Conservation (phyloP, 2,888 invertebrate species). For the Aethes cnicana region DNA sequence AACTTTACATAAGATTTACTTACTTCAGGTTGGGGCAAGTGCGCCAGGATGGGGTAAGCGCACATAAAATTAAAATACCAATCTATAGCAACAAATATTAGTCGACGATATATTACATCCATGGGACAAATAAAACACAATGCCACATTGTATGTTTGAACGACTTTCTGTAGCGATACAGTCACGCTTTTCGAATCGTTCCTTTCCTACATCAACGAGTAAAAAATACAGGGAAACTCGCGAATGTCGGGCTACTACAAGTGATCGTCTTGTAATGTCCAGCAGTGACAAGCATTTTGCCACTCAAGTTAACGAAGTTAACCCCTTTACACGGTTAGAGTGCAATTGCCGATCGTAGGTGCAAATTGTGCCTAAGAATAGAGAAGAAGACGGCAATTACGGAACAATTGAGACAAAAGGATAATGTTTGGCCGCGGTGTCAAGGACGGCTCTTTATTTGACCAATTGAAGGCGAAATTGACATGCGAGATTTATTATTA, state of each 20-base stretch:
- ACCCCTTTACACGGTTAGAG: slow-evolving; percentile 56
- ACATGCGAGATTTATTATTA: slow-evolving; percentile 64
- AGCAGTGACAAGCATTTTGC: neutral
- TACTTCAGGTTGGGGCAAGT: too few relatives aligned
- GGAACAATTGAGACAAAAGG: slow-evolving; percentile 79
- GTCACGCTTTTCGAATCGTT: too few relatives aligned
- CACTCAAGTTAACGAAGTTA: slow-evolving; percentile 39
- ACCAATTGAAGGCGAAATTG: slow-evolving; percentile 73
- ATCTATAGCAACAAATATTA: too few relatives aligned
- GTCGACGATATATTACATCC: too few relatives aligned
- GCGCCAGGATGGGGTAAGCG: too few relatives aligned
- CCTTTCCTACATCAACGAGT: too few relatives aligned
- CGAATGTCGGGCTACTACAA: too few relatives aligned
- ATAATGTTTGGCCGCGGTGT: slow-evolving; percentile 78
- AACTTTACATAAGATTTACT: neutral
- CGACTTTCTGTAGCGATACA: too few relatives aligned
- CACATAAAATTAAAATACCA: too few relatives aligned
- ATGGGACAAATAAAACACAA: too few relatives aligned
- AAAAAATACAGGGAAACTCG: too few relatives aligned
- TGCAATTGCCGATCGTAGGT: slow-evolving; percentile 70
- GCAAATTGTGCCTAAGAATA: slow-evolving; percentile 78
- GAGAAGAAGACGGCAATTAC: slow-evolving; percentile 76
- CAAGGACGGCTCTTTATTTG: slow-evolving; percentile 67
- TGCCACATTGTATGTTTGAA: too few relatives aligned
- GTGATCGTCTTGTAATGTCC: neutral